Base-by-base conservation (phyloP, 2,797 vertebrate species). In the Rhyacichthys aspro region DNA sequence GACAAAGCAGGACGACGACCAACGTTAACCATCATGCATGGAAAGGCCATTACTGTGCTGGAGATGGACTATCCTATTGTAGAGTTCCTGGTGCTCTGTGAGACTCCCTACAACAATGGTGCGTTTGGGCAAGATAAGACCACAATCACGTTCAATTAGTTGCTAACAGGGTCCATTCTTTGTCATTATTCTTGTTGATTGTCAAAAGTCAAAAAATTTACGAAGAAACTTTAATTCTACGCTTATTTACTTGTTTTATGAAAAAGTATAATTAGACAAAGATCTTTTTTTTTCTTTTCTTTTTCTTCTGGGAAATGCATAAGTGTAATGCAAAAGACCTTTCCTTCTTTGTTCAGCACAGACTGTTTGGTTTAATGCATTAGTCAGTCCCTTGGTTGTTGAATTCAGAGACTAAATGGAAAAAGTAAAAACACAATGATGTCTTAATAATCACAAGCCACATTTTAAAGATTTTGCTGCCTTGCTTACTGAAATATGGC, bases 41-140 rank as follows among this genome's bases (percentile, higher is more conserved):
- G 97, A 76, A 98, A 98, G 86, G 94, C 96, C 75, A 96, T 98
- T 86, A 97, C 96, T 33, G 96, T 98, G 73, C 92, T 99, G 77
- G 97, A 99, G 91, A 98, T 99, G 98, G 97, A 99, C 88, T 94
- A 98, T 75, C 96, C 97, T 50, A 98, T 99, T 50, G 97, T 98
- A 48, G 98, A 99, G 88, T 99, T 99, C 90, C 90, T 97, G 85
- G 95, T 94, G 23, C 94, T 99, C 63, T 98, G 96, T 59, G 97
- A 99, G 85, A 98, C 96, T 18, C 96, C 97, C 0, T 99, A 99
- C 90, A 94, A 94, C 76, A 98, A 98, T 23, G 97, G 96, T 98
- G 81, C 94, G 93, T 83, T 53, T 3, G 38, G 8, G 14, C 23
- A 61, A 14, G 42, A 52, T 34, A 37, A 28, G 23, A 28, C 23